Conservation (phyloP, 1,140 invertebrate genomes). For the Drosophila lowei region DNA sequence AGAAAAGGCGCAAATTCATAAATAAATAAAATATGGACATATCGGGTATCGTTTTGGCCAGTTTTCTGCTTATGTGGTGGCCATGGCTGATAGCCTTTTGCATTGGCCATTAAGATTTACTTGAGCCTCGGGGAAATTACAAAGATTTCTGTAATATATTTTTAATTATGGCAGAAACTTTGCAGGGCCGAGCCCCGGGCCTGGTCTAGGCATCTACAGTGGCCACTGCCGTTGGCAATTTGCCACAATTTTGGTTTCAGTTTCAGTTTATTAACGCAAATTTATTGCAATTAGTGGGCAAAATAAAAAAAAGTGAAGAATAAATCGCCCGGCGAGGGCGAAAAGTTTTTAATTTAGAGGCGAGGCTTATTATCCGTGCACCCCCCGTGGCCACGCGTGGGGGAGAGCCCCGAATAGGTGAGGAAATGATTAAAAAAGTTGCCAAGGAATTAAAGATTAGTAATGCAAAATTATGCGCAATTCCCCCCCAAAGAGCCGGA, state of each 20-base stretch:
- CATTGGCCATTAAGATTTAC: slow-evolving; percentile 8
- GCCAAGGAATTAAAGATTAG: slow-evolving; percentile 57
- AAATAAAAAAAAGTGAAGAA: slow-evolving; percentile 15
- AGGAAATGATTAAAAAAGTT: slow-evolving; percentile 73
- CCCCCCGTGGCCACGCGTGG: no score
- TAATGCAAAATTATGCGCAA: slow-evolving; percentile 73
- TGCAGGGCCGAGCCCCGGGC: slow-evolving; percentile 1
- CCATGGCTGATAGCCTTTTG: no score
- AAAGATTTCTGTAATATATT: slow-evolving; percentile 34
- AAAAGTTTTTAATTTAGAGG: slow-evolving; percentile 76
- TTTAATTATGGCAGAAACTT: slow-evolving; percentile 57
- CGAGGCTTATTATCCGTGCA: slow-evolving; percentile 70
- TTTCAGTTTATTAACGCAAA: slow-evolving; percentile 73
- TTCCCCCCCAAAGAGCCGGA: slow-evolving; percentile 6
- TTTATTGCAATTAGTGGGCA: slow-evolving; percentile 68
- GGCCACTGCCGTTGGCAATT: slow-evolving; percentile 50
- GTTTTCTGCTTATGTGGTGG: no score
- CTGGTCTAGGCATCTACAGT: slow-evolving; percentile 3
- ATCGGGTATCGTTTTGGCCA: no score
- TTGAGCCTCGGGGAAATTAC: not conserved
- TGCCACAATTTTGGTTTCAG: slow-evolving; percentile 34
- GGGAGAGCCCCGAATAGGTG: slow-evolving; percentile 36
- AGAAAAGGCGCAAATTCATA: no score
- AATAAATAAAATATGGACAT: no score
- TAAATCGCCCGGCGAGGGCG: slow-evolving; percentile 33